These are phyloP conservation scores for Tinamus guttatus DNA, from an alignment of 2,113 vertebrate genomes.

Conservation along the genomic window DNA sequence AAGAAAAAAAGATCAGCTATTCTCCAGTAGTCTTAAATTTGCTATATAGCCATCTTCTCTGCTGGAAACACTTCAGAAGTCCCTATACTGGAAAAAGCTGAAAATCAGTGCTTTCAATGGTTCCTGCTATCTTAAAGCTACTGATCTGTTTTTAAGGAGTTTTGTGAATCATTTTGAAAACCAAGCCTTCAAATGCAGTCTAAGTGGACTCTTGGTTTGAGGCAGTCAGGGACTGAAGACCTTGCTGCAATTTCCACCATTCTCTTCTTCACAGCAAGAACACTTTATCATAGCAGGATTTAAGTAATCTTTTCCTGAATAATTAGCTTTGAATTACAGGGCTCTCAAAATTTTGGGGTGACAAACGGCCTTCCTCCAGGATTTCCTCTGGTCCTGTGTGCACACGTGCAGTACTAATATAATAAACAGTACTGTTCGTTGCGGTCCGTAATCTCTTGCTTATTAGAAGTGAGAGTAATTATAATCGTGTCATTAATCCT, in stretches of 20 bases:
- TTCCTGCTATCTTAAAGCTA: neutral
- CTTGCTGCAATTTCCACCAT: neutral
- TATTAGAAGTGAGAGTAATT: neutral
- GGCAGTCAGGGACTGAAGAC: neutral
- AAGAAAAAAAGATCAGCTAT: conserved; percentile 1
- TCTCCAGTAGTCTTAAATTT: conserved; percentile 25
- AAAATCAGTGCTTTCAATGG: conserved; percentile 36
- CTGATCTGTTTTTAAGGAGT: conserved; percentile 27
- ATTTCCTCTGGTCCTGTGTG: neutral
- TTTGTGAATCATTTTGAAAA: conserved; percentile 38
- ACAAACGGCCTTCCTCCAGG: neutral
- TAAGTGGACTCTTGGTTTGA: neutral
- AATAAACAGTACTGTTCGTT: neutral
- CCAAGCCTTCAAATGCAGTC: conserved; percentile 30
- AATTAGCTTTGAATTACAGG: neutral
- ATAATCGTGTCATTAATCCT: neutral
- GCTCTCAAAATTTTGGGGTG: neutral
- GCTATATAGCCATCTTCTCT: conserved; percentile 20
- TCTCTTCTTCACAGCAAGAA: conserved; percentile 11
- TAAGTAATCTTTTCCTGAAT: neutral
- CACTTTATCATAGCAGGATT: neutral
- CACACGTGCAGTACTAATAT: neutral
- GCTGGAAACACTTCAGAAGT: conserved; percentile 22
- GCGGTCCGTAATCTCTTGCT: neutral
- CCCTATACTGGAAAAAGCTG: conserved; percentile 26